Conservation (phyloP, 2,113 vertebrate genomes). For the Thalassoma bifasciatum region DNA sequence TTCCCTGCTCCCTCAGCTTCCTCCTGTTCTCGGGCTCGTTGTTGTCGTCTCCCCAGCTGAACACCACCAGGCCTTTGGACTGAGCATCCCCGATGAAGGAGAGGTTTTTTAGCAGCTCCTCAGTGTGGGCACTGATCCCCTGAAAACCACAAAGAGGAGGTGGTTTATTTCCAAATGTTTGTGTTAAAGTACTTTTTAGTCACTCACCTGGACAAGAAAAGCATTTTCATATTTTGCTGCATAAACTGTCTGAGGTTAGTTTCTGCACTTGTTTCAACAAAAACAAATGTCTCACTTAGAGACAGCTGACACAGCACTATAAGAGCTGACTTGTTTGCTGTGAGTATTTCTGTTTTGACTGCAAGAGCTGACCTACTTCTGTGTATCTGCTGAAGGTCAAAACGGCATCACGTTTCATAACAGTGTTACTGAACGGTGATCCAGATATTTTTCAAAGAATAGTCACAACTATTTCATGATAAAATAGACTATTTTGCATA, state of each 20-base stretch:
- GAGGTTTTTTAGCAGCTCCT: constrained; percentile 92
- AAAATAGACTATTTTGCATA: too few species aligned
- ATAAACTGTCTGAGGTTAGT: neutral
- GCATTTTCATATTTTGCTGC: too few species aligned
- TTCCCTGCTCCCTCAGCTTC: constrained; percentile 88
- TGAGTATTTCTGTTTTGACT: neutral
- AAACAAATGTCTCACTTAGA: neutral
- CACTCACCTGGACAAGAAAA: neutral
- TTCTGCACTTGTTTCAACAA: neutral
- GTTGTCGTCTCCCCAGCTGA: constrained; percentile 97
- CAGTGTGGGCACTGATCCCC: constrained; percentile 94
- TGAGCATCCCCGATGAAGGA: constrained; percentile 86
- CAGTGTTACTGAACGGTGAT: too few species aligned
- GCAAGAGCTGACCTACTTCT: neutral
- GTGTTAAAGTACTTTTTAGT: neutral
- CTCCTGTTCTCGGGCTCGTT: constrained; percentile 92
- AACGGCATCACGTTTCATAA: too few species aligned
- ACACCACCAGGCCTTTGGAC: constrained; percentile 93
- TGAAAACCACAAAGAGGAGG: constrained; percentile 73
- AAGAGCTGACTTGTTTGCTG: neutral
- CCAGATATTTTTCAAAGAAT: too few species aligned
- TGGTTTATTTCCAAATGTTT: neutral
- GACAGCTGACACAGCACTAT: neutral
- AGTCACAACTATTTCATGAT: too few species aligned
- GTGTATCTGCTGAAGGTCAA: neutral